These are phyloP conservation scores for Smutsia gigantea DNA, from an alignment of 2,797 vertebrate species.

Conservation along the genomic window DNA sequence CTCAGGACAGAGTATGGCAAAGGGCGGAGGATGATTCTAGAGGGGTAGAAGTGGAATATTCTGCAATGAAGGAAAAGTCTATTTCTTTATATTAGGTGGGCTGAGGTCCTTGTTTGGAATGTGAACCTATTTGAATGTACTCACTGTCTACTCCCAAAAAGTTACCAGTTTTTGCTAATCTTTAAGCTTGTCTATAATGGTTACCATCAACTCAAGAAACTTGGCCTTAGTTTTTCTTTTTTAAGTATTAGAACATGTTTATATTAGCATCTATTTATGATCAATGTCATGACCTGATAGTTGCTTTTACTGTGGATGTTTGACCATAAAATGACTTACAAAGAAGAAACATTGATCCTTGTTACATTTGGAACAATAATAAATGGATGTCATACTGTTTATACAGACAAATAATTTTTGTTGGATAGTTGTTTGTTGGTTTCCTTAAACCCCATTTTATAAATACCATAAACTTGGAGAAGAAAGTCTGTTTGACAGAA, in stretches of 20 bases:
- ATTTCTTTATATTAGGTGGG: neutral
- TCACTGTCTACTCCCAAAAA: neutral
- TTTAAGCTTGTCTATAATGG: neutral
- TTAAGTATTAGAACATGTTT: slow-evolving; percentile 47
- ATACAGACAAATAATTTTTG: slow-evolving; percentile 33
- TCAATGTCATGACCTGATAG: neutral
- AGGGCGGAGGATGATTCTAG: neutral
- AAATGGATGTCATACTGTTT: neutral
- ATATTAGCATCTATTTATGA: slow-evolving; percentile 30
- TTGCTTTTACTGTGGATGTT: slow-evolving; percentile 28
- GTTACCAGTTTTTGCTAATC: slow-evolving; percentile 20
- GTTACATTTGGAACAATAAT: neutral
- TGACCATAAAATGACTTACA: slow-evolving; percentile 31
- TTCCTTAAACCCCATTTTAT: slow-evolving; percentile 35
- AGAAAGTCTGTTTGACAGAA: neutral
- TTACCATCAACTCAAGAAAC: neutral
- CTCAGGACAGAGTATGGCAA: neutral
- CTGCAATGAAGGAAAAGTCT: slow-evolving; percentile 1
- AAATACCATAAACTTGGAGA: neutral
- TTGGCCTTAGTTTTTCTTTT: slow-evolving; percentile 14
- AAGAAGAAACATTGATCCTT: slow-evolving; percentile 12
- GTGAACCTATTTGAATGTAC: neutral
- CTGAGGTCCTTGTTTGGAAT: neutral
- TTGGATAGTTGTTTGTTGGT: slow-evolving; percentile 31
- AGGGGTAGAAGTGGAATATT: neutral